phyloP scores from a whole-genome alignment of 2,888 invertebrate genomes.

The Dione juno region DNA sequence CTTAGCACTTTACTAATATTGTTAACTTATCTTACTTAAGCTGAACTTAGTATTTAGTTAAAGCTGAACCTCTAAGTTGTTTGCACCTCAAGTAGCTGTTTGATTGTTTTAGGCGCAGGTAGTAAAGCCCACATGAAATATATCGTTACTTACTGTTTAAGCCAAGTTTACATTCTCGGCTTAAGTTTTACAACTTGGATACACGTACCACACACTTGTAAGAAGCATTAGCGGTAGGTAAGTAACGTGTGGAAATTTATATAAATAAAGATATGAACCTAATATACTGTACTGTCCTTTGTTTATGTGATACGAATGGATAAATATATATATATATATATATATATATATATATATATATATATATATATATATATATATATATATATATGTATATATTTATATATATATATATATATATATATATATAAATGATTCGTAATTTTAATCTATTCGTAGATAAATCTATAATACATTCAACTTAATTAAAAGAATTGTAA shows the following conservation, averaged over 20 bases:
- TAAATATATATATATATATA: too few species aligned
- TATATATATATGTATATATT: too few species aligned
- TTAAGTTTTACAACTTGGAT: constrained; percentile 75
- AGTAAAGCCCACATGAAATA: constrained; percentile 77
- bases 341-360: too few species aligned
- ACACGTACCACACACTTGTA: constrained; percentile 18
- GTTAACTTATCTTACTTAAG: constrained; percentile 76
- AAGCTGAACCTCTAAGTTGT: constrained; percentile 66
- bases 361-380: too few species aligned
- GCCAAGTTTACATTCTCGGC: constrained; percentile 67
- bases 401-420: too few species aligned
- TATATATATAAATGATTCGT: too few species aligned
- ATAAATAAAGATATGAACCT: not conserved
- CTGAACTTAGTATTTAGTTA: constrained; percentile 79
- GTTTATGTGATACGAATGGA: too few species aligned
- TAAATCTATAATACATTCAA: not conserved
- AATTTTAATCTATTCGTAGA: too few species aligned
- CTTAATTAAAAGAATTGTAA: not conserved
- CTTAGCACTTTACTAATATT: not conserved
- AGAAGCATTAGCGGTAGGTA: not conserved
- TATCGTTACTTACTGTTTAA: constrained; percentile 77
- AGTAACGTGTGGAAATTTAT: constrained; percentile 23
- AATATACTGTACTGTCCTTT: not conserved
- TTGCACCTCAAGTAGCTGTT: constrained; percentile 61
- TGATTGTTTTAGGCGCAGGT: constrained; percentile 82